Percentiles rank a stretch among this genome's conserved stretches.
These are phyloP conservation scores for Ectemnius cavifrons DNA, from an alignment of 2,888 invertebrate genomes.

Conservation along the genomic window DNA sequence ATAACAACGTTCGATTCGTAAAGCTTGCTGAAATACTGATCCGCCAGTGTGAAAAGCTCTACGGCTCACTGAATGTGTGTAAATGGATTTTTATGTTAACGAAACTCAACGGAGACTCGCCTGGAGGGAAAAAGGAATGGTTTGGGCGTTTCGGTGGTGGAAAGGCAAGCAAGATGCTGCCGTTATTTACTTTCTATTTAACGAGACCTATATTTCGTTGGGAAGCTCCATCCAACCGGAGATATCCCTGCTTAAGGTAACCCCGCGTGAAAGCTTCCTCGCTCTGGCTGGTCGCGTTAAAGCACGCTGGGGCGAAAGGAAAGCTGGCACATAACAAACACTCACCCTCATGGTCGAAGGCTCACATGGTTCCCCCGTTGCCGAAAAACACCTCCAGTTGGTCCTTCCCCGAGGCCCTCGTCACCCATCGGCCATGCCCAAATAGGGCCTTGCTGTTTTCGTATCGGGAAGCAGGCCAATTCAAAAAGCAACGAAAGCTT, in stretches of 20 bases:
- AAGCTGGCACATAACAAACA: not conserved
- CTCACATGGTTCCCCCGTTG: constrained; percentile 69
- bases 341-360: constrained; percentile 70
- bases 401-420: constrained; percentile 30
- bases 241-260: not conserved
- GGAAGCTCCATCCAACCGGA: not conserved
- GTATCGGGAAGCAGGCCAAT: not conserved
- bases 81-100: too few species aligned
- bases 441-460: constrained; percentile 5
- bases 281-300: not conserved
- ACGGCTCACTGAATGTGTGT: too few species aligned
- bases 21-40: too few species aligned
- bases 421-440: constrained; percentile 59
- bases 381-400: constrained; percentile 59
- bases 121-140: too few species aligned
- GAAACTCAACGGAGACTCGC: too few species aligned
- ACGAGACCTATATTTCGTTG: not conserved
- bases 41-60: too few species aligned
- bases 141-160: too few species aligned
- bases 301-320: not conserved
- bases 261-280: constrained; percentile 12
- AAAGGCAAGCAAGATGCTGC: too few species aligned
- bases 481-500: too few species aligned
- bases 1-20: too few species aligned
- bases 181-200: constrained; percentile 2